Base-by-base conservation (phyloP, 2,797 vertebrate genomes). In the Eurystomus glaucurus region DNA sequence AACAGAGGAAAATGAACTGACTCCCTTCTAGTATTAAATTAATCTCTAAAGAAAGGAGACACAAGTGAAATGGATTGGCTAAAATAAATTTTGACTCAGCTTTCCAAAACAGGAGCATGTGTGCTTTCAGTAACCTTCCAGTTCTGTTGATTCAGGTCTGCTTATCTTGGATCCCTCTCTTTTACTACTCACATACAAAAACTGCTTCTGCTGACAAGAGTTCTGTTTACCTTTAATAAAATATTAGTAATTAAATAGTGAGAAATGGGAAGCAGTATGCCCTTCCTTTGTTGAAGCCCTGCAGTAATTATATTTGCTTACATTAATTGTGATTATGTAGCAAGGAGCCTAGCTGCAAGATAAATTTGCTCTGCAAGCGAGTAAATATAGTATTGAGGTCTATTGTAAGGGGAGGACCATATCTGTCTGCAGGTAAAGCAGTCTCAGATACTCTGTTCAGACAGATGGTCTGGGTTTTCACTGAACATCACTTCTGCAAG, bases 261-360 rank as follows among this genome's bases (percentile, higher is more conserved):
- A n/a, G 87, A 87, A 89, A 86, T 5, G 2, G 37, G 3, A n/a
- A 86, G 25, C 46, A 82, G 2, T 19, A 61, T 45, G 25, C 22
- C 28, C 16, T 62, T 57, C n/a, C 6, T 71, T 87, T 90, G 37
- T 14, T 70, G 62, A 20, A 88, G 11, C 19, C 58, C 33, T 25
- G 28, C 15, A 85, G 69, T 70, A 85, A 60, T 55, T 95, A 8
- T 43, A 69, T 96, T 91, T 94, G 75, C 20, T 95, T 23, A 28
- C 69, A 19, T 87, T 89, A 89, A 79, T 93, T 96, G 76, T 91
- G 48, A 13, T 78, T 83, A 93, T 25, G 23, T 41, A 95, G 37
- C 55, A 94, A 88, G 10, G 5, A 84, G 37, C 1, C 0, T 21
- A 83, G 58, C 52, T 88, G 71, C 51, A 96, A 94, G 71, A 72